Evolutionary conservation across 2,888 invertebrate genomes (phyloP), one percentile per base, ranked within the genome.

Genomic region (Cartodere bifasciata): DNA sequence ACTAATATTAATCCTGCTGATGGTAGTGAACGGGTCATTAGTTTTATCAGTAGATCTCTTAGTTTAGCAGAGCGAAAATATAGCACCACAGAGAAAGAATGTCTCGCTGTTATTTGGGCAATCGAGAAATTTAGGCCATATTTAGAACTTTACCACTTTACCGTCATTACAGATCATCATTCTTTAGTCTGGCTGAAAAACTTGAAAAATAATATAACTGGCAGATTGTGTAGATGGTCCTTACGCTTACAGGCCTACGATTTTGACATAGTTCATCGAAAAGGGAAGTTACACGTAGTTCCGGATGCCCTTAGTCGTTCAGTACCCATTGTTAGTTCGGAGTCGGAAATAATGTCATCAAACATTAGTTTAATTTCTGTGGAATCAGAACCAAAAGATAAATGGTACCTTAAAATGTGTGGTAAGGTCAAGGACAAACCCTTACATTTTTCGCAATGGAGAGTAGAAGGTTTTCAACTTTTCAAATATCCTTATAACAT

Each of bases 51-150:
- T 13, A 14, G 40, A 4, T 38, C 40, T 1, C 21, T 41, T 5
- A 42, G 28, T 15, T 27, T 22, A 12, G 25, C 30, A 12, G 42
- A 41, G 16, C 23, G 35, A 12, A 42, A 41, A 6, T 43, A 35
- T 21, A 29, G 30, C 5, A 28, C 31, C n/a, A 40, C 41, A 2
- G 35, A 44, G 22, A 12, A 20, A 10, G 40, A 43, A 28, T 40
- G 37, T 16, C 13, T 40, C 7, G 40, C 36, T 3, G 41, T 41
- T 2, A 16, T 41, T 7, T 38, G 29, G 28, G 37, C 34, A 2
- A 30, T 41, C 9, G 35, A 41, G 25, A 38, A 35, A 13, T 26
- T 39, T 5, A 17, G 39, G 2, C 28, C 17, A 6, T 41, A 42
- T 29, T 15, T 40, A 3, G 38, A 40, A 13, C 28, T 27, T 2